Evolutionary conservation across 2,113 vertebrate species (phyloP), one percentile per base, ranked within the genome.

Genomic region (Thunnus maccoyii): DNA sequence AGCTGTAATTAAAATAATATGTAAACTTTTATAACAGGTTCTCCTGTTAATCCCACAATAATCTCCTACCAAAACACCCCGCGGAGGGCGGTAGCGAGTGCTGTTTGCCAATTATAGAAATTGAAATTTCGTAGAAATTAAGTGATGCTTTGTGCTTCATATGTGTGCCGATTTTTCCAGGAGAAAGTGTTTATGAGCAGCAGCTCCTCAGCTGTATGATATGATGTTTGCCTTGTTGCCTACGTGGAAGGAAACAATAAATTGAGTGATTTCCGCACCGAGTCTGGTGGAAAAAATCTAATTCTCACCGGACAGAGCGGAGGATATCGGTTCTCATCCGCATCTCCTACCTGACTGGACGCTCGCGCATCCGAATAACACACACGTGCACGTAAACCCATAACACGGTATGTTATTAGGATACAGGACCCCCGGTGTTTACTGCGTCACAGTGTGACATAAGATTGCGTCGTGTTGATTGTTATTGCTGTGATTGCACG

Each of bases 371-470:
- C 63, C 25, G 6, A 73, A 20, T 50, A n/a, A 66, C 51, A 58
- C 78, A 52, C 73, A 62, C 46, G 48, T 78, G 50, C 73, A 68
- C 20, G 32, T 41, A 4, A 51, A 50, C 2, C 52, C 57, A 27
- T 0, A 14, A 50, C 41, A 30, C 20, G 20, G 16, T 1, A 3
- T 41, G 47, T 75, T 52, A 68, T 12, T 8, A 50, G 22, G 44
- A 65, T 7, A 50, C n/a, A 27, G 50, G 55, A 70, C 62, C 67
- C 30, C 56, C 55, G 1, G 41, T 73, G 64, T 47, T 55, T 41
- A 64, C 76, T 61, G 81, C 88, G 66, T 80, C 76, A 74, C 68
- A 17, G 36, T 22, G 58, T 80, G 85, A 80, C 62, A 79, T 80
- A 6, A 56, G 46, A 81, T 56, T 64, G 58, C 67, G 68, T 64